Evolutionary conservation across 2,888 invertebrate genomes (phyloP).

Genomic region (Mythimna ferrago): DNA sequence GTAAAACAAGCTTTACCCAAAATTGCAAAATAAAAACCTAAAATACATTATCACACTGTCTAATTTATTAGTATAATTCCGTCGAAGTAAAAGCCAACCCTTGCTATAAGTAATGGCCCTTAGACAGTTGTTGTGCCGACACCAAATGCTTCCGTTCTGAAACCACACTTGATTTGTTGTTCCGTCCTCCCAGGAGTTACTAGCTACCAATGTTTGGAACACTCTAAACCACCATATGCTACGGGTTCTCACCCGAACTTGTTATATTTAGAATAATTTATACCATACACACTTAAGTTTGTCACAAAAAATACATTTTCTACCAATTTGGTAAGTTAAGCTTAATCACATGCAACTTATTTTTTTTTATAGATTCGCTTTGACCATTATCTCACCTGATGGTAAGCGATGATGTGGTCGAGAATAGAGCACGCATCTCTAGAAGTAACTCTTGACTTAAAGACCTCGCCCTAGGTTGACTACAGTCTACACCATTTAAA

Average conservation of each 20-base stretch:
- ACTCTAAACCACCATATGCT: conserved; percentile 84
- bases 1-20: conserved; percentile 7
- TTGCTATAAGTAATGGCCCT: conserved; percentile 81
- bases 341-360: conserved; percentile 5
- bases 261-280: conserved; percentile 76
- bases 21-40: conserved; percentile 47
- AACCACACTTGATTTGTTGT: conserved; percentile 89
- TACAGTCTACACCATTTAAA: too few relatives aligned
- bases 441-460: too few relatives aligned
- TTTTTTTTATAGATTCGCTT: too few relatives aligned
- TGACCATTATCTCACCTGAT: too few relatives aligned
- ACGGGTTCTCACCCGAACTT: conserved; percentile 70
- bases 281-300: conserved; percentile 49
- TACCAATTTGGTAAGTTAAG: conserved; percentile 31
- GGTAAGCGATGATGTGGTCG: too few relatives aligned
- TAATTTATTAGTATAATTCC: conserved; percentile 68
- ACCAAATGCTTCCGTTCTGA: conserved; percentile 84
- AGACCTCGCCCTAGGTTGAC: too few relatives aligned
- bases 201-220: conserved; percentile 77
- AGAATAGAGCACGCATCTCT: too few relatives aligned
- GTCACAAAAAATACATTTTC: conserved; percentile 57
- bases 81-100: conserved; percentile 67
- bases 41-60: conserved; percentile 48
- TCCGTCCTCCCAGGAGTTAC: conserved; percentile 83
- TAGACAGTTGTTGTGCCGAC: conserved; percentile 78